Conservation (phyloP, 2,113 vertebrate species). For the Lagopus leucura region DNA sequence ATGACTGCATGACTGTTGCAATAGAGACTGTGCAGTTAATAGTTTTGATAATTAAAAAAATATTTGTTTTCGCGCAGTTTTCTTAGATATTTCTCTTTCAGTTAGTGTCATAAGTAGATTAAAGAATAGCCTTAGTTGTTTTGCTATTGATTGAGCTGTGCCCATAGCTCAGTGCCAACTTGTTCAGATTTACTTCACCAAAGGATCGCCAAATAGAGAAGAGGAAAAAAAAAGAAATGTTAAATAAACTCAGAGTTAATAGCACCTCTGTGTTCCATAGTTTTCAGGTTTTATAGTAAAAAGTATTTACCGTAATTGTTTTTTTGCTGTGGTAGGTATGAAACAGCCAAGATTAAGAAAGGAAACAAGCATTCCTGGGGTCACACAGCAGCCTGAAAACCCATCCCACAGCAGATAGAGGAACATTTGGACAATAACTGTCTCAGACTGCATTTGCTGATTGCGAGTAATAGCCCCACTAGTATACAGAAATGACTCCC, state of each 20-base stretch:
- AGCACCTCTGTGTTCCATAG: background rate
- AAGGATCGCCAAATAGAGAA: background rate
- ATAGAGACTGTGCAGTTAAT: background rate
- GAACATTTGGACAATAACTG: background rate
- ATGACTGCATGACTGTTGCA: background rate
- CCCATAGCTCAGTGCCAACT: background rate
- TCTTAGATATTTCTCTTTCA: background rate
- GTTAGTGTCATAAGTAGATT: background rate
- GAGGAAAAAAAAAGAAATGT: background rate
- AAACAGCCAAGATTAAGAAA: background rate
- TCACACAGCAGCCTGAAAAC: background rate
- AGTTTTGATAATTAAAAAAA: background rate
- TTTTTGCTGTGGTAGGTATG: background rate
- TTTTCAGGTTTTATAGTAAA: constrained; percentile 16
- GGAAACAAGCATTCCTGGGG: background rate
- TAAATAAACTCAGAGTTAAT: background rate
- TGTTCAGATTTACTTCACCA: background rate
- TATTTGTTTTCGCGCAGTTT: background rate
- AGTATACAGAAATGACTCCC: background rate
- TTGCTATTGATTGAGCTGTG: fast-evolving
- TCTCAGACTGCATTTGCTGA: background rate
- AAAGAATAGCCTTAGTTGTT: background rate
- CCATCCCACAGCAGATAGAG: background rate
- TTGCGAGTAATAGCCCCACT: background rate
- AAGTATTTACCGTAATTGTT: background rate